Evolutionary conservation across 2,888 invertebrate genomes (phyloP).

Genomic region (Drosophila mulleri): DNA sequence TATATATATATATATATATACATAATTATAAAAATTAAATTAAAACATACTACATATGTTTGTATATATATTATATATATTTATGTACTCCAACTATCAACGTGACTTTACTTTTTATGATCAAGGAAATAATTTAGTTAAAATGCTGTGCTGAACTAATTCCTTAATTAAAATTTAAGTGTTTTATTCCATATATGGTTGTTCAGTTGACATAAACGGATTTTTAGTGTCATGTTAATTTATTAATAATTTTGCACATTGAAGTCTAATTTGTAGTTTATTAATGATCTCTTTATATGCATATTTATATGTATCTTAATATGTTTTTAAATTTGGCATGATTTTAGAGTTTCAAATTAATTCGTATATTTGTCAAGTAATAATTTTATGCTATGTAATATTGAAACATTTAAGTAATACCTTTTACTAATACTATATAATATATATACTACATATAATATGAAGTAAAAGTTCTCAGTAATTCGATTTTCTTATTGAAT

Average conservation of each 20-base stretch:
- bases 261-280: neutral
- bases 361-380: too few relatives aligned
- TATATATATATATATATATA: neutral
- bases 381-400: neutral
- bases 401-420: neutral
- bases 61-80: too few relatives aligned
- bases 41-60: too few relatives aligned
- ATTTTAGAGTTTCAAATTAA: neutral
- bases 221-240: slow-evolving; percentile 27
- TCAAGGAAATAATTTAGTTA: slow-evolving; percentile 12
- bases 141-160: slow-evolving; percentile 1
- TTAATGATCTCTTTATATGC: neutral
- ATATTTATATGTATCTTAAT: neutral
- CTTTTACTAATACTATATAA: neutral
- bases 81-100: neutral
- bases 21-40: neutral
- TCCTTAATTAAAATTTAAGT: neutral
- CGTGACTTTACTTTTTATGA: neutral
- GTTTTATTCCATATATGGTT: slow-evolving; percentile 12
- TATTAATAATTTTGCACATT: neutral
- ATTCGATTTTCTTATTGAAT: too few relatives aligned
- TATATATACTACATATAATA: too few relatives aligned
- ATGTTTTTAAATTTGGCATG: neutral
- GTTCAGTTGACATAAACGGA: neutral
- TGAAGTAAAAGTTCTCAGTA: too few relatives aligned